Evolutionary conservation across 2,797 vertebrate genomes (phyloP).

Genomic region (Emydoidea blandingii): DNA sequence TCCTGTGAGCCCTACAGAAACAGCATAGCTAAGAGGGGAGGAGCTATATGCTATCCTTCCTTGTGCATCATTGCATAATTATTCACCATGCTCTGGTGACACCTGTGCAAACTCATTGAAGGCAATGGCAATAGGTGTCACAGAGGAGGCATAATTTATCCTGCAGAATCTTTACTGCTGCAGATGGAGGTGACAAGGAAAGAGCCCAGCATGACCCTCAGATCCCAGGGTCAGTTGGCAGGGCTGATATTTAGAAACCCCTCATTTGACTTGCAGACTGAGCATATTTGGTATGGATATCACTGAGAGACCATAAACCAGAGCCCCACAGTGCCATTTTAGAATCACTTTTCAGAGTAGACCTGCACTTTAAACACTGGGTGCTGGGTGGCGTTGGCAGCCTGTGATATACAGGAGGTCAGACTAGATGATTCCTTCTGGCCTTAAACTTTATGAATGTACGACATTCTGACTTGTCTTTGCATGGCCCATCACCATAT

Average conservation of each 20-base stretch:
- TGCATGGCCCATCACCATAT: background rate
- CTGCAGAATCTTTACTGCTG: background rate
- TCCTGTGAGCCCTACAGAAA: background rate
- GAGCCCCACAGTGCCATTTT: background rate
- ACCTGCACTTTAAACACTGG: background rate
- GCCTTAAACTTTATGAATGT: background rate
- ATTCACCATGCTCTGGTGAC: background rate
- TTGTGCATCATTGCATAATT: background rate
- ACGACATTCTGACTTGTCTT: background rate
- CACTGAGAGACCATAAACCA: background rate
- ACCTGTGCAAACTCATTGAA: background rate
- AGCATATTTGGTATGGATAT: background rate
- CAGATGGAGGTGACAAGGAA: background rate
- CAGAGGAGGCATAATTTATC: background rate
- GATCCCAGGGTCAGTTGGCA: background rate
- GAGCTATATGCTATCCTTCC: background rate
- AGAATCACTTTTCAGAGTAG: background rate
- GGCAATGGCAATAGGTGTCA: background rate
- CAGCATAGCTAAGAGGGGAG: background rate
- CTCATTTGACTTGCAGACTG: background rate
- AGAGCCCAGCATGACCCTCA: background rate
- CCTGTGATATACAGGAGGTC: background rate
- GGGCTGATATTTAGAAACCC: background rate
- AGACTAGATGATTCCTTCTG: background rate
- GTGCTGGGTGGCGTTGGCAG: background rate